Percentiles rank a stretch among this genome's conserved stretches.
Conservation (phyloP, 2,797 vertebrate genomes). For the Clarias platycephalus region DNA sequence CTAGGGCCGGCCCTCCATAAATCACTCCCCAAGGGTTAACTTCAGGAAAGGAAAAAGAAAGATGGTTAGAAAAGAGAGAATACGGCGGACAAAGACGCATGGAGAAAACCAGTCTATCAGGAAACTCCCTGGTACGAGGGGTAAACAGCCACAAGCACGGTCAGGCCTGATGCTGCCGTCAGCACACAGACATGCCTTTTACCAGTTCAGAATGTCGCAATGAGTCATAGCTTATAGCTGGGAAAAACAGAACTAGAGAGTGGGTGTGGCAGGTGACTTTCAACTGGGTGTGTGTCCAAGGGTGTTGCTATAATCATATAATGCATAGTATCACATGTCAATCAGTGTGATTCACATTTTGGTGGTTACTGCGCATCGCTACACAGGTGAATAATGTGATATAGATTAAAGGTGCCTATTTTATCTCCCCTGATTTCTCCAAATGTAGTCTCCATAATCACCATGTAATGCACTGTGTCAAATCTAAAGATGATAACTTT, state of each 20-base stretch:
- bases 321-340: conserved; percentile 17
- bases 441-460: neutral
- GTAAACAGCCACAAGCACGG: conserved; percentile 34
- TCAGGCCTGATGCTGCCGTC: conserved; percentile 24
- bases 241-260: conserved; percentile 17
- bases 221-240: conserved; percentile 42
- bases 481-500: neutral
- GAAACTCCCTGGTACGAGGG: conserved; percentile 46
- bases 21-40: conserved; percentile 30
- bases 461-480: neutral
- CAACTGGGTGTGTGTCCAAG: conserved; percentile 19
- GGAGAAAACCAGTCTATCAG: conserved; percentile 46
- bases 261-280: conserved; percentile 31
- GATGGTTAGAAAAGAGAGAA: neutral
- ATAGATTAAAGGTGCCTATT: neutral
- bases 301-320: conserved; percentile 27
- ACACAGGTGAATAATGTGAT: neutral
- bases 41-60: neutral
- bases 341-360: neutral
- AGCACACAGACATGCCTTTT: conserved; percentile 30
- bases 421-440: too few relatives aligned
- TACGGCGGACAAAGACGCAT: conserved; percentile 3
- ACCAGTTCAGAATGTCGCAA: conserved; percentile 11
- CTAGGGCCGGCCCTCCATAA: conserved; percentile 30
- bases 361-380: neutral